These are phyloP conservation scores for Distichodus sexfasciatus DNA, from an alignment of 2,797 vertebrate species.

Conservation along the genomic window DNA sequence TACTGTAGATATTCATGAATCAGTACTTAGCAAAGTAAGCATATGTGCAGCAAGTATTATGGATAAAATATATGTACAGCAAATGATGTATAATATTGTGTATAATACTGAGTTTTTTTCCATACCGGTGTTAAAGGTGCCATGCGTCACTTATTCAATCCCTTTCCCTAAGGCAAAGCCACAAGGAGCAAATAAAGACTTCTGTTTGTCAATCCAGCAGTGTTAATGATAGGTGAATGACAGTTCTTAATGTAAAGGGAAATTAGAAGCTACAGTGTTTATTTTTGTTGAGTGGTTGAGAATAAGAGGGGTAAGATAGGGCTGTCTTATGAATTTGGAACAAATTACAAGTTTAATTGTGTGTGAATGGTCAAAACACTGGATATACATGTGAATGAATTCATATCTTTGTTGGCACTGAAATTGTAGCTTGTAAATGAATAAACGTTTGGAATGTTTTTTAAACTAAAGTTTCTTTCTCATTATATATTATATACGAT, in stretches of 20 bases:
- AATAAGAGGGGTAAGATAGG: background rate
- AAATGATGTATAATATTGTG: no score
- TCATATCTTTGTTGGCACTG: constrained; percentile 43
- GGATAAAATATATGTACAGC: no score
- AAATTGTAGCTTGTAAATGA: constrained; percentile 46
- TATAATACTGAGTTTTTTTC: background rate
- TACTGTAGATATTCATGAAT: no score
- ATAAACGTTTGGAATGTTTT: constrained; percentile 9
- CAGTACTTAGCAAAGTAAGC: no score
- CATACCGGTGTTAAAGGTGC: background rate
- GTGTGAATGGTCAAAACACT: constrained; percentile 20
- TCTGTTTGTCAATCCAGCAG: background rate
- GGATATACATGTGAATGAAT: constrained; percentile 28
- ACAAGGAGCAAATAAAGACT: background rate
- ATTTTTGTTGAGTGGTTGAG: background rate
- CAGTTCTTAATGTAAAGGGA: background rate
- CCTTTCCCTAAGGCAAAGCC: background rate
- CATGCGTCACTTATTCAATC: background rate
- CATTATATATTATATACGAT: background rate
- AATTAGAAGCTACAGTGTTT: background rate
- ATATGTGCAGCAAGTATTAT: no score
- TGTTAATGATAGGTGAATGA: background rate
- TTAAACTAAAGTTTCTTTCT: background rate
- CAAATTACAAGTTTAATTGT: background rate
- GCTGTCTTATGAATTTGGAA: background rate